Base-by-base conservation (phyloP, 1,140 invertebrate genomes). In the Solen grandis region DNA sequence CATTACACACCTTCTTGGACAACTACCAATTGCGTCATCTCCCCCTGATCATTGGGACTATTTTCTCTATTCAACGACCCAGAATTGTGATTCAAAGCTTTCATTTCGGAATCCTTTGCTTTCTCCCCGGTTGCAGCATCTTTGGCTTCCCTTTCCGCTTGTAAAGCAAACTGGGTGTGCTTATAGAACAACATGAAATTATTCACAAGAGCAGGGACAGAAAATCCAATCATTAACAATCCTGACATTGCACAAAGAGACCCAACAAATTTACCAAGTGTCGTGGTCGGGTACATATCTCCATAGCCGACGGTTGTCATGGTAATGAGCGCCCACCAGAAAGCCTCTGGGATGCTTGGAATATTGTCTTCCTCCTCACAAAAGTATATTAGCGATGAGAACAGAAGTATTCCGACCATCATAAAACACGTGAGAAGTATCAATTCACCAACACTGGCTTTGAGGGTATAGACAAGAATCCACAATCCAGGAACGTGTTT, bases 361-460 rank as follows among this genome's bases (percentile, higher is more conserved):
- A 88, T 87, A 92, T 81, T 70, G 89, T 93, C 76, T 91, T 83
- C 36, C 99, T 99, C 27, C 50, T 84, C 83, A 1, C 54, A 79
- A 68, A 76, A 84, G 54, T 72, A 82, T 90, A 97, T 97, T 92
- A 99, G 94, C 90, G 96, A 97, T 85, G 97, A 98, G 94, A 99
- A 99, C 94, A 99, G 98, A 89, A 99, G 95, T 88, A 99, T 97
- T 89, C 98, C 98, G 95, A 99, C 99, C 87, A 97, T 97, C 88
- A 99, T 94, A 94, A 99, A 99, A 91, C 99, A 95, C 96, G 98
- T 98, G 13, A 99, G 95, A 92, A 99, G 95, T 86, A 97, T 97
- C 87, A 99, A 94, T 94, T 99, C 98, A 93, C 99, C 98, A 94
- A 99, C 99, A 85, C 97, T 98, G 93, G 99, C 98, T 89, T 97